Evolutionary conservation across 2,888 invertebrate genomes (phyloP).

Genomic region (Doris montereyensis): DNA sequence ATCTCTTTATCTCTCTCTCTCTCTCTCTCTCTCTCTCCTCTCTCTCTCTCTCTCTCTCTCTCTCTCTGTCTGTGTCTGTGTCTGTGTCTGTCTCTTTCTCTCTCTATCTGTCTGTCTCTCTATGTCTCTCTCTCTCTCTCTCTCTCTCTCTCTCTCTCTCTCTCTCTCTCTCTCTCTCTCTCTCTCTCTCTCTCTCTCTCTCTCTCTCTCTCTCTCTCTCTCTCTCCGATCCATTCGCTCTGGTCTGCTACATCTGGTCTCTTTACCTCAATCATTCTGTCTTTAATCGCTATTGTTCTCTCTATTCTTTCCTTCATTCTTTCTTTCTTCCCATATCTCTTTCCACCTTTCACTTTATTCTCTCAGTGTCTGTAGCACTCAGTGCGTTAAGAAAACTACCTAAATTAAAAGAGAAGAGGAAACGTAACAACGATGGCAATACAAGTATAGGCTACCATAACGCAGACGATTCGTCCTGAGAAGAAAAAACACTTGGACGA

Average conservation of each 20-base stretch:
- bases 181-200: conserved; percentile 29
- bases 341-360: neutral
- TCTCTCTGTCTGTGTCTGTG: conserved; percentile 5
- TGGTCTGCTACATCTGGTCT: conserved; percentile 1
- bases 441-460: no score
- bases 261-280: conserved; percentile 10
- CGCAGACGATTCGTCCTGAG: no score
- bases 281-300: neutral
- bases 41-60: conserved; percentile 15
- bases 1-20: no score
- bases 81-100: conserved; percentile 11
- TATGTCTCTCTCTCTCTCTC: no score
- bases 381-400: no score
- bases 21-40: no score
- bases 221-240: neutral
- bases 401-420: no score
- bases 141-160: conserved; percentile 27
- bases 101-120: no score
- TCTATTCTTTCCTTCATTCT: neutral
- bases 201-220: conserved; percentile 27
- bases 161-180: conserved; percentile 32
- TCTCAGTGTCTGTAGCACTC: neutral
- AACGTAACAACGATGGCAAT: no score
- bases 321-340: neutral
- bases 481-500: no score